Percentiles rank a stretch among this genome's conserved stretches.
These are phyloP conservation scores for Thaumatotibia leucotreta DNA, from an alignment of 1,140 invertebrate species.

Conservation along the genomic window DNA sequence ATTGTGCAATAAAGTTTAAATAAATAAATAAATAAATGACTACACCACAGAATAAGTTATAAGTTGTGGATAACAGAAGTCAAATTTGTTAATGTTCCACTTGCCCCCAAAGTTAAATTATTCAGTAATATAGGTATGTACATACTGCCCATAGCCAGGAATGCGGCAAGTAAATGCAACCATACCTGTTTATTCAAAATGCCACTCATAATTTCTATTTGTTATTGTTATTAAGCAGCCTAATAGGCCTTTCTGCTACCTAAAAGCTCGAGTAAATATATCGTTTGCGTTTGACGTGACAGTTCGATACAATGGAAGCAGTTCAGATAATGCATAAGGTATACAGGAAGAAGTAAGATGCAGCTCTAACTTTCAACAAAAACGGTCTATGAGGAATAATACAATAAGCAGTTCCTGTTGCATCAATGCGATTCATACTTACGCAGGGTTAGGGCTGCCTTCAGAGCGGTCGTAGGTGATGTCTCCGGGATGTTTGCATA, in stretches of 20 bases:
- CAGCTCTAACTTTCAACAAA: constrained; percentile 48
- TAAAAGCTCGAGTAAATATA: constrained; percentile 30
- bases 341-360: constrained; percentile 54
- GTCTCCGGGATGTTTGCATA: constrained; percentile 67
- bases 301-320: constrained; percentile 48
- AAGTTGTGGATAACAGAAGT: no score
- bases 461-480: constrained; percentile 52
- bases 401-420: constrained; percentile 52
- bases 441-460: constrained; percentile 61
- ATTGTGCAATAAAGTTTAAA: no score
- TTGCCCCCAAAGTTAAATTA: constrained; percentile 1
- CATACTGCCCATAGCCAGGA: not conserved
- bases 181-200: not conserved
- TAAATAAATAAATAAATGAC: no score
- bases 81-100: not conserved
- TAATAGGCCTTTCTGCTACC: constrained; percentile 23
- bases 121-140: not conserved
- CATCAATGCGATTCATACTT: constrained; percentile 67
- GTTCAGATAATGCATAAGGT: constrained; percentile 57
- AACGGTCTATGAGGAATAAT: constrained; percentile 62
- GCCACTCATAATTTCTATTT: not conserved
- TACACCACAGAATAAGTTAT: no score
- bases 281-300: constrained; percentile 28
- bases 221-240: constrained; percentile 33
- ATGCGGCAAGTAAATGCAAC: not conserved